A percentile compares a stretch with the other conserved stretches of the same genome.
Conservation (phyloP, 2,888 invertebrate genomes). For the Xestia ashworthii region DNA sequence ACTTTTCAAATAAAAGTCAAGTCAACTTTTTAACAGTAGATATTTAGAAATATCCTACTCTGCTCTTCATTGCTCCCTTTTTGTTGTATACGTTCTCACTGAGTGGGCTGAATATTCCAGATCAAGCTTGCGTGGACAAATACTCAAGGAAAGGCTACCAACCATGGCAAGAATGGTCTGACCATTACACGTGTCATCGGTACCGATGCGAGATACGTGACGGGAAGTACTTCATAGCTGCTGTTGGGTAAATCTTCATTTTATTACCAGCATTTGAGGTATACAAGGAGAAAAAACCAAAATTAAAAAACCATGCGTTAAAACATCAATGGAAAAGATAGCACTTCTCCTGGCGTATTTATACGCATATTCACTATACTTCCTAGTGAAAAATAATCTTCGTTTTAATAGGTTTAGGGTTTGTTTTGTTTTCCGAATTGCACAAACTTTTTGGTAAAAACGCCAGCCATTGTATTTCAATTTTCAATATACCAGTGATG, state of each 20-base stretch:
- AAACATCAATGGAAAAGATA: neutral
- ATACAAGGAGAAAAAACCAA: neutral
- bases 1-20: neutral
- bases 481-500: neutral
- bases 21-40: neutral
- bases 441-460: neutral
- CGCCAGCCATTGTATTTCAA: neutral
- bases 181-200: conserved; percentile 87
- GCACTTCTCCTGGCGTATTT: neutral
- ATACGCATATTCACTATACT: neutral
- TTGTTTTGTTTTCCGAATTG: neutral
- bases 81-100: neutral
- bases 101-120: conserved; percentile 66
- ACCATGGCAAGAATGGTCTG: conserved; percentile 89
- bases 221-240: conserved; percentile 88
- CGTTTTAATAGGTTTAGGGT: neutral
- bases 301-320: neutral
- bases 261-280: neutral
- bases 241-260: conserved; percentile 80
- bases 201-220: conserved; percentile 88
- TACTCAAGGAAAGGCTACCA: conserved; percentile 89
- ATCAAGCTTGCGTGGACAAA: conserved; percentile 89
- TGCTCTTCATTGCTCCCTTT: neutral
- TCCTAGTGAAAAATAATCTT: neutral
- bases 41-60: neutral